These are phyloP conservation scores for Acanthornis magna DNA, from an alignment of 2,797 vertebrate species.

Conservation along the genomic window DNA sequence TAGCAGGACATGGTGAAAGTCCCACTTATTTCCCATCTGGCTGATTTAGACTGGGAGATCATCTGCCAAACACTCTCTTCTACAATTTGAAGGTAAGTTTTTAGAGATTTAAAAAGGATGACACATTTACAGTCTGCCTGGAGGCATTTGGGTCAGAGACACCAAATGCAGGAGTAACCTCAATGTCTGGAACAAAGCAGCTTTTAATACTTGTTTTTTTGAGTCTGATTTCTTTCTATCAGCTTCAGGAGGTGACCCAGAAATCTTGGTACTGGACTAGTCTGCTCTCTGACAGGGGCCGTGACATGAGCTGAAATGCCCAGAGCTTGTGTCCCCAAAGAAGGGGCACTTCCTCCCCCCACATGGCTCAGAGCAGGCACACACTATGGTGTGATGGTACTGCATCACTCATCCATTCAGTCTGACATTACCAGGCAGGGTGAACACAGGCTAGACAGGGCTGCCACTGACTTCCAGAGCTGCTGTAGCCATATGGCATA, in stretches of 20 bases:
- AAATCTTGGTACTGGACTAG: neutral
- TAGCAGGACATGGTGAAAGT: neutral
- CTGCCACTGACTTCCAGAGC: neutral
- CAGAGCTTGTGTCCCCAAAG: neutral
- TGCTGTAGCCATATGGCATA: neutral
- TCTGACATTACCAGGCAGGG: neutral
- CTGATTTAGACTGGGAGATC: neutral
- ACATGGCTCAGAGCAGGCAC: neutral
- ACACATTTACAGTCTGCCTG: neutral
- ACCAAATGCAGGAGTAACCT: neutral
- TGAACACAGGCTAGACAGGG: neutral
- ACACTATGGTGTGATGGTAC: fast-evolving
- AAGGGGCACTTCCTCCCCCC: neutral
- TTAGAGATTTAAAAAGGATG: neutral
- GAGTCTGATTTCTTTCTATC: neutral
- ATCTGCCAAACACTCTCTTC: neutral
- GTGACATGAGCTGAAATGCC: neutral
- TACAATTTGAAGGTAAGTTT: neutral
- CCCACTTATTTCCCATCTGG: neutral
- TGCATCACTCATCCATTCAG: neutral
- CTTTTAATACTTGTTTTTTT: neutral
- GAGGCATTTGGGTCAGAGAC: neutral
- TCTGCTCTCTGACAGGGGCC: neutral
- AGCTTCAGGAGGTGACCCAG: neutral
- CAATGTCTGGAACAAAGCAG: neutral